Percentiles rank a stretch among this genome's conserved stretches.
phyloP scores from a whole-genome alignment of 2,888 invertebrate species.

The Perdita meconis region DNA sequence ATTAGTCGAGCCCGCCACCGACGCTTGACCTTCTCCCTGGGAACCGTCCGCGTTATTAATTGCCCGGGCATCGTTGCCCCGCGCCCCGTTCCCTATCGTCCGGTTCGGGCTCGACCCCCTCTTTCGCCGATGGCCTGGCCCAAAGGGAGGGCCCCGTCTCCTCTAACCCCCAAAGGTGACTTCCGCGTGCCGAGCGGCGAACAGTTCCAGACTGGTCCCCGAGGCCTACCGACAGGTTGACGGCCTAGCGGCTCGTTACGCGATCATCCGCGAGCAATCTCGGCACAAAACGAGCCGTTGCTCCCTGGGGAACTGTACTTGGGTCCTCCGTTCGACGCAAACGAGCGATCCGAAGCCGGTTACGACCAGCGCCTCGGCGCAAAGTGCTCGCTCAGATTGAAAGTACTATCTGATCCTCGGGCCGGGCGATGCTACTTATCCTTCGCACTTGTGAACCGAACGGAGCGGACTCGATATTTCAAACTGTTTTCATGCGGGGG shows the following conservation, averaged over 20 bases:
- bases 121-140: conserved; percentile 25
- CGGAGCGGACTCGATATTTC: too few species aligned
- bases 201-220: conserved; percentile 50
- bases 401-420: neutral
- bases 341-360: conserved; percentile 1
- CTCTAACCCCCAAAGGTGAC: conserved; percentile 49
- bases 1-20: conserved; percentile 48
- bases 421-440: neutral
- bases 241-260: conserved; percentile 66
- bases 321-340: conserved; percentile 4
- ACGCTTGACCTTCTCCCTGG: conserved; percentile 46
- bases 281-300: conserved; percentile 45
- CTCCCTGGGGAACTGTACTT: conserved; percentile 13
- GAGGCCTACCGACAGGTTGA: conserved; percentile 59
- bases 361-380: neutral
- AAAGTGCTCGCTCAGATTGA: neutral
- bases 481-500: too few species aligned
- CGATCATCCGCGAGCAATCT: conserved; percentile 65
- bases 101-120: neutral
- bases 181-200: conserved; percentile 65
- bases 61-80: conserved; percentile 65
- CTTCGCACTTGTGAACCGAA: too few species aligned
- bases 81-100: neutral
- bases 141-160: conserved; percentile 21
- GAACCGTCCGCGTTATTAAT: conserved; percentile 68